These are phyloP conservation scores for Austrofundulus limnaeus DNA, from an alignment of 2,113 vertebrate genomes.

Conservation along the genomic window DNA sequence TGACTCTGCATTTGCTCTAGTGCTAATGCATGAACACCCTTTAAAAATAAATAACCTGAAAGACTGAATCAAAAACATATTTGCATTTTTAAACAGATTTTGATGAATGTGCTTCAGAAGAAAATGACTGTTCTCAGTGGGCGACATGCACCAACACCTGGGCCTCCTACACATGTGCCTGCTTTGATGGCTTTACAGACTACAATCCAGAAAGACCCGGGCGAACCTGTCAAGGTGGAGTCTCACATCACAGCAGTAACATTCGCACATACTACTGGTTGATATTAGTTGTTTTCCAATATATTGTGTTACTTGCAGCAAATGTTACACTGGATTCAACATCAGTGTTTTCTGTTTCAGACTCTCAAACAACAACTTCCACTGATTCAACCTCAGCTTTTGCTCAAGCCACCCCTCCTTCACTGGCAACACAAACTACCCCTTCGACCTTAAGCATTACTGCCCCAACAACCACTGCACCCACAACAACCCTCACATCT, in stretches of 20 bases:
- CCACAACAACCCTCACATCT: not conserved
- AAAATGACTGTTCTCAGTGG: conserved; percentile 79
- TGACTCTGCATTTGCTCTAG: too few species aligned
- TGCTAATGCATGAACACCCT: too few species aligned
- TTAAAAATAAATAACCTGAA: too few species aligned
- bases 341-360: not conserved
- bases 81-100: conserved; percentile 68
- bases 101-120: conserved; percentile 77
- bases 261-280: not conserved
- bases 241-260: not conserved
- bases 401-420: not conserved
- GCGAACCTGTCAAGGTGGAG: conserved; percentile 80
- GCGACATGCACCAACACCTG: conserved; percentile 78
- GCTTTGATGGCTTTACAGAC: conserved; percentile 65
- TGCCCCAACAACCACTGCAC: not conserved
- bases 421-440: not conserved
- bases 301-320: conserved; percentile 32
- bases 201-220: conserved; percentile 70
- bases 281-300: conserved; percentile 9
- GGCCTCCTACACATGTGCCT: conserved; percentile 82
- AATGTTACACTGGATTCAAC: not conserved
- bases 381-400: not conserved
- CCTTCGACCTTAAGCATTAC: not conserved
- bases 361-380: too few species aligned
- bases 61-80: not conserved